phyloP scores from a whole-genome alignment of 2,797 vertebrate species.

The Acipenser ruthenus region DNA sequence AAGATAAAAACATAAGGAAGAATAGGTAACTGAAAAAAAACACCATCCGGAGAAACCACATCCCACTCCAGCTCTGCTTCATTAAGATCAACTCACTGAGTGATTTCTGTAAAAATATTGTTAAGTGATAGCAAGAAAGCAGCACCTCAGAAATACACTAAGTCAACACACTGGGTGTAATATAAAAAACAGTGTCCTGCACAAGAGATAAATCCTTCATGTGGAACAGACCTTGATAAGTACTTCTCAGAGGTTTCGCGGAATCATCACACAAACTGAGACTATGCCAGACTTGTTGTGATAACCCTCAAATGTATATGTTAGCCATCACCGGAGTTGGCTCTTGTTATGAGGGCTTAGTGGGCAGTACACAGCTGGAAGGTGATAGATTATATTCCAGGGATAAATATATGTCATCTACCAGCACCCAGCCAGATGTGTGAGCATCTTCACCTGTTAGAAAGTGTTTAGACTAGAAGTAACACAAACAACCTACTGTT shows the following conservation, averaged over 20 bases:
- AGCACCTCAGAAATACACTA: slow-evolving; percentile 6
- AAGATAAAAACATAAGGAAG: slow-evolving; percentile 17
- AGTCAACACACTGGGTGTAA: slow-evolving; percentile 9
- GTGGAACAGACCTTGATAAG: background rate
- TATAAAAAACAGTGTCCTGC: slow-evolving; percentile 20
- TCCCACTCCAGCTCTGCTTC: slow-evolving; percentile 26
- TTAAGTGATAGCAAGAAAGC: slow-evolving; percentile 6
- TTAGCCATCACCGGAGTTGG: background rate
- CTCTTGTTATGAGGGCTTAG: background rate
- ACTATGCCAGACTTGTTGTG: background rate
- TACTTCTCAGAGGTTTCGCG: background rate
- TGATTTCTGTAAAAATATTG: slow-evolving; percentile 21
- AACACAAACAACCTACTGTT: too few species aligned
- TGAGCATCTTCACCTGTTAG: too few species aligned
- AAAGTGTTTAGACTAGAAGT: too few species aligned
- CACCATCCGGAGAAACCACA: background rate
- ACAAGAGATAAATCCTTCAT: background rate
- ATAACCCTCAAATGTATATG: background rate
- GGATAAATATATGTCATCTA: too few species aligned
- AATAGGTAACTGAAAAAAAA: slow-evolving; percentile 19
- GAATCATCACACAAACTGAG: background rate
- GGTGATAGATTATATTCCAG: too few species aligned
- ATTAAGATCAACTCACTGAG: slow-evolving; percentile 36
- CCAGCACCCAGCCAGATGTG: too few species aligned
- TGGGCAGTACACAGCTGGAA: too few species aligned